phyloP scores from a whole-genome alignment of 2,797 vertebrate species.

The Microctenopoma steveboyesi region DNA sequence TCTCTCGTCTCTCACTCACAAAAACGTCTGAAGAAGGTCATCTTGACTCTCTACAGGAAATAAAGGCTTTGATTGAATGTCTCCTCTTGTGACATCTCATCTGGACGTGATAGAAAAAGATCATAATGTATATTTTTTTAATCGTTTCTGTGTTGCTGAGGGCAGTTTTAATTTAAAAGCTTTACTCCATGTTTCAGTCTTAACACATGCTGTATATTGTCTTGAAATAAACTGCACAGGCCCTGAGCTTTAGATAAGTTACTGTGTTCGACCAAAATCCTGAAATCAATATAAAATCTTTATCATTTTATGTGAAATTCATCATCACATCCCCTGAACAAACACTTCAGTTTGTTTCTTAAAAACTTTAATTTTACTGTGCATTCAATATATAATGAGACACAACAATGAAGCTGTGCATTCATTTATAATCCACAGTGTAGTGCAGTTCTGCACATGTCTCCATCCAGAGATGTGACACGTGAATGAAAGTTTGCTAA shows the following conservation, averaged over 20 bases:
- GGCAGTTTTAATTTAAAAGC: conserved; percentile 1
- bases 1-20: neutral
- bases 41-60: conserved; percentile 14
- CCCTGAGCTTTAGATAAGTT: neutral
- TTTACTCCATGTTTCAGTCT: neutral
- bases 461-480: conserved; percentile 39
- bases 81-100: conserved; percentile 9
- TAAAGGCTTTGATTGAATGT: conserved; percentile 28
- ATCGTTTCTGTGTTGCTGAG: neutral
- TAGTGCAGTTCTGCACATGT: conserved; percentile 10
- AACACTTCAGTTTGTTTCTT: conserved; percentile 16
- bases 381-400: conserved; percentile 11
- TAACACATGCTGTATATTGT: conserved; percentile 15
- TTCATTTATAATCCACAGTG: conserved; percentile 45
- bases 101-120: conserved; percentile 17
- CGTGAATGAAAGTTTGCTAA: conserved; percentile 41
- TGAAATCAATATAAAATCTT: neutral
- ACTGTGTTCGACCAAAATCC: conserved; percentile 6
- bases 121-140: conserved; percentile 17
- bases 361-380: conserved; percentile 17
- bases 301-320: neutral
- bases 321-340: neutral
- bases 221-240: neutral
- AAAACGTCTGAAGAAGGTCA: conserved; percentile 13
- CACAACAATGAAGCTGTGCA: conserved; percentile 27